Evolutionary conservation across 2,797 vertebrate genomes (phyloP).

Genomic region (Eulemur mongoz): DNA sequence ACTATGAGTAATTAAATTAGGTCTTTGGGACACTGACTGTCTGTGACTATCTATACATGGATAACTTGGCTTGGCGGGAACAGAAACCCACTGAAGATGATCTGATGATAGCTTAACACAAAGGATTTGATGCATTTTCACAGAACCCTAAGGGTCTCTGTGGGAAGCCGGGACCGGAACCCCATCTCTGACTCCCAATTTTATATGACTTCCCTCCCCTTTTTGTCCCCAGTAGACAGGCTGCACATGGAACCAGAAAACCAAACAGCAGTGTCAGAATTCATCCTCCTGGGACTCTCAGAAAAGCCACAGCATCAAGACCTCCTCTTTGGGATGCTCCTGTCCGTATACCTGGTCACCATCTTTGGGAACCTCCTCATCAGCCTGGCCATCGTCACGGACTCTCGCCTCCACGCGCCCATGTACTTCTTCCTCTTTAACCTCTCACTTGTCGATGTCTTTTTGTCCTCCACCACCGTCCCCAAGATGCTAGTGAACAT

Average conservation of each 20-base stretch:
- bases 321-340: slow-evolving; percentile 36
- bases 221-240: not conserved
- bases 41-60: not conserved
- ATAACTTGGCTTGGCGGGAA: not conserved
- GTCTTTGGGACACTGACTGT: not conserved
- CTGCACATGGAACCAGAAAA: slow-evolving; percentile 21
- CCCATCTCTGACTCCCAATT: not conserved
- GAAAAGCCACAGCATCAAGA: not conserved
- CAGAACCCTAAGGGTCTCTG: not conserved
- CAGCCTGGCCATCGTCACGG: not conserved
- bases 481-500: slow-evolving; percentile 70
- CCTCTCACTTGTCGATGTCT: slow-evolving; percentile 34
- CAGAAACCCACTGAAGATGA: not conserved
- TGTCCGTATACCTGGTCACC: slow-evolving; percentile 51
- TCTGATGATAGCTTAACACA: not conserved
- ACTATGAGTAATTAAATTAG: not conserved
- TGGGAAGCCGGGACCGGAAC: not conserved
- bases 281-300: slow-evolving; percentile 46
- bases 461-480: slow-evolving; percentile 51
- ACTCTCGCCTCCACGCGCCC: not conserved
- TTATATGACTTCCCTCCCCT: not conserved
- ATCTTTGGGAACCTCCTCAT: slow-evolving; percentile 58
- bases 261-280: not conserved
- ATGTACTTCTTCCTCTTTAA: slow-evolving; percentile 72
- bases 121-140: not conserved